Evolutionary conservation across 1,140 invertebrate species (phyloP).

Genomic region (Psilanteris sp.): DNA sequence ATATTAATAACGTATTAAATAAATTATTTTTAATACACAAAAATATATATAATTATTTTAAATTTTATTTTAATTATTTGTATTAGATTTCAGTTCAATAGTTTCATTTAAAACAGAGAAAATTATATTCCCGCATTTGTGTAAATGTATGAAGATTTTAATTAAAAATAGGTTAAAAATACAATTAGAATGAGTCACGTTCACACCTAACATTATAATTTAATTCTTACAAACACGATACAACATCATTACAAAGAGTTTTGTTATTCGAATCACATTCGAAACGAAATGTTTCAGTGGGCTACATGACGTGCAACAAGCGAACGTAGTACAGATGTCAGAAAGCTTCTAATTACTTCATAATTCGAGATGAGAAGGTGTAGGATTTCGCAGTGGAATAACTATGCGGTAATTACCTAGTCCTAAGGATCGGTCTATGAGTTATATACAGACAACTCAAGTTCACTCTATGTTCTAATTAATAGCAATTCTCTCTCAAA

Average conservation of each 20-base stretch:
- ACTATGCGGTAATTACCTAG: slow-evolving; percentile 56
- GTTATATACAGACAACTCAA: slow-evolving; percentile 50
- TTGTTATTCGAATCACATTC: slow-evolving; percentile 33
- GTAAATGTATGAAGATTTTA: slow-evolving; percentile 1
- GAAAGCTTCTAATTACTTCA: slow-evolving; percentile 55
- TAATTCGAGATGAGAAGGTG: slow-evolving; percentile 55
- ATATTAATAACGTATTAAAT: too few relatives aligned
- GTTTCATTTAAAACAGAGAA: too few relatives aligned
- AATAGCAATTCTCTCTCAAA: slow-evolving; percentile 49
- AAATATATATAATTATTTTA: too few relatives aligned
- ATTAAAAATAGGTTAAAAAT: neutral
- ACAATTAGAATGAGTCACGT: neutral
- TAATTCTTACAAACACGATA: neutral
- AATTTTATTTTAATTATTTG: too few relatives aligned
- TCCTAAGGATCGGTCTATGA: slow-evolving; percentile 45
- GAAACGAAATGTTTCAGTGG: slow-evolving; percentile 21
- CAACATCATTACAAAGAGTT: slow-evolving; percentile 12
- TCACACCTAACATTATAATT: neutral
- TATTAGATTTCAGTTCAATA: too few relatives aligned
- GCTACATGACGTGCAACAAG: slow-evolving; percentile 31
- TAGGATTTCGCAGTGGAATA: slow-evolving; percentile 54
- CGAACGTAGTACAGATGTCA: slow-evolving; percentile 44
- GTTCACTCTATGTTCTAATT: slow-evolving; percentile 49
- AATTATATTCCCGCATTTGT: too few relatives aligned
- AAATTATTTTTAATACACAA: too few relatives aligned